Percentiles rank a stretch among this genome's conserved stretches.
These are phyloP conservation scores for Heliconius ethilla DNA, from an alignment of 2,888 invertebrate genomes.

Conservation along the genomic window DNA sequence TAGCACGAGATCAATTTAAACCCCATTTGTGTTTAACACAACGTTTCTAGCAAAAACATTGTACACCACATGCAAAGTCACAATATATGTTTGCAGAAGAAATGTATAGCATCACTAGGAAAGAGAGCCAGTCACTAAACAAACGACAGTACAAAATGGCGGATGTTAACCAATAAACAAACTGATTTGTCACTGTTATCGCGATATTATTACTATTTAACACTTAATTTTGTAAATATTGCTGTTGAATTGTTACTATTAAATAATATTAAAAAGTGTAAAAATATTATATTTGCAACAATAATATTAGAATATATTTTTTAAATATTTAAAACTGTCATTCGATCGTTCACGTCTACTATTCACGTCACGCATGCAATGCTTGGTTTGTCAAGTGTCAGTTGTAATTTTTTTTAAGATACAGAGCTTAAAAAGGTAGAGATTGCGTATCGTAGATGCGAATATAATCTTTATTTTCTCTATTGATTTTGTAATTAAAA, in stretches of 20 bases:
- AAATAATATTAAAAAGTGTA: constrained; percentile 71
- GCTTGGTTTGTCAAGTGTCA: constrained; percentile 48
- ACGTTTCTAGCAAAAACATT: constrained; percentile 78
- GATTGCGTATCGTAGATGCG: too few relatives aligned
- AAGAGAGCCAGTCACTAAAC: constrained; percentile 78
- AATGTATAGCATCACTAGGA: constrained; percentile 73
- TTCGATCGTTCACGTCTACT: constrained; percentile 72
- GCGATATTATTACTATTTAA: constrained; percentile 53
- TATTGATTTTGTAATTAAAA: too few relatives aligned
- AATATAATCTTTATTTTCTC: too few relatives aligned
- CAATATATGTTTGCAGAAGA: constrained; percentile 68
- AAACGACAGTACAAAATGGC: constrained; percentile 83
- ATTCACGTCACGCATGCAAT: constrained; percentile 56
- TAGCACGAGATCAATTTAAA: constrained; percentile 71
- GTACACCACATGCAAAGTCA: constrained; percentile 72
- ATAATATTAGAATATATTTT: constrained; percentile 69
- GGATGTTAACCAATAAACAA: constrained; percentile 82
- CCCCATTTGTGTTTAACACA: constrained; percentile 58
- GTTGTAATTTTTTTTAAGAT: constrained; percentile 33
- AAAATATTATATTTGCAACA: constrained; percentile 68
- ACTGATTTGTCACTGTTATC: constrained; percentile 75
- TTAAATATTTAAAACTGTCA: constrained; percentile 73
- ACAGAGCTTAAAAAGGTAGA: not conserved
- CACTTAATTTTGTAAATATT: constrained; percentile 60
- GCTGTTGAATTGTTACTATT: constrained; percentile 56